Evolutionary conservation across 2,113 vertebrate genomes (phyloP).

Genomic region (Lathamus discolor): DNA sequence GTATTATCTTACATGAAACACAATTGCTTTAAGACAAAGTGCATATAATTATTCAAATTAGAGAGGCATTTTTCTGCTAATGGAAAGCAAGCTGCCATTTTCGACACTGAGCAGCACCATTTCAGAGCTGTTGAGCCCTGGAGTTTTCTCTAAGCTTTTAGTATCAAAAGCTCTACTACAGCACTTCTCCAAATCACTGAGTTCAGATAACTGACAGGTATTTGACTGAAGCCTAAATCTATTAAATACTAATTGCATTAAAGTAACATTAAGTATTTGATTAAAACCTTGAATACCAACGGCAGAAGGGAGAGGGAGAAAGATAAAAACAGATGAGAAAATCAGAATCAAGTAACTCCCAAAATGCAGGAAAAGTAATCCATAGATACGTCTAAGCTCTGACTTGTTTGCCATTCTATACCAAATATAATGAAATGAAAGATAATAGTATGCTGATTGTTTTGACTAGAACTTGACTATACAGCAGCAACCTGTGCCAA

Average conservation of each 20-base stretch:
- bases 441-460: background rate
- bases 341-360: background rate
- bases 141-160: background rate
- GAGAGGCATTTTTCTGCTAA: background rate
- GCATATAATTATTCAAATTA: background rate
- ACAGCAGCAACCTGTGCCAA: background rate
- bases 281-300: background rate
- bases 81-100: conserved; percentile 17
- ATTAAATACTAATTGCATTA: conserved; percentile 20
- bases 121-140: conserved; percentile 3
- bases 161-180: background rate
- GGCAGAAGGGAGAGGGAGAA: background rate
- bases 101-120: background rate
- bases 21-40: conserved; percentile 9
- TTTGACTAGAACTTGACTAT: background rate
- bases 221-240: conserved; percentile 12
- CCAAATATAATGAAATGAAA: background rate
- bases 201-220: background rate
- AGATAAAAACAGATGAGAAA: background rate
- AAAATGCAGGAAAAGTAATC: background rate
- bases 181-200: background rate
- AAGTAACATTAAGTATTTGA: background rate
- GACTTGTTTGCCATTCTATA: background rate
- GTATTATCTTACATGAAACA: conserved; percentile 31
- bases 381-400: background rate